A percentile compares a stretch with the other conserved stretches of the same genome.
phyloP scores from a whole-genome alignment of 2,113 vertebrate species.

The Cyphotilapia sp. region DNA sequence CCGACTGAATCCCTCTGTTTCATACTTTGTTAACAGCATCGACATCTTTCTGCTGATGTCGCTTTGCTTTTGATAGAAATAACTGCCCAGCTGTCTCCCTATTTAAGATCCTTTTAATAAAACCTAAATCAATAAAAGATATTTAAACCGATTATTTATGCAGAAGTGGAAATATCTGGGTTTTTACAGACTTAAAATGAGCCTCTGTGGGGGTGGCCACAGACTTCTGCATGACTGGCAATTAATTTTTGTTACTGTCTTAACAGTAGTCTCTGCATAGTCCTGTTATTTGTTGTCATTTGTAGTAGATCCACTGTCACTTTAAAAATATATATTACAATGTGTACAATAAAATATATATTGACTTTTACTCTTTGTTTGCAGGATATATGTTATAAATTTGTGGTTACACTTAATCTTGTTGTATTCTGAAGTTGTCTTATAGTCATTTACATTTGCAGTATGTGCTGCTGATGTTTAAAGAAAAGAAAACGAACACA shows the following conservation, averaged over 20 bases:
- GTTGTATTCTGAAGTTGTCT: neutral
- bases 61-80: neutral
- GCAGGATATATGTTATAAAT: neutral
- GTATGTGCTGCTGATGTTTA: neutral
- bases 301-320: accelerated
- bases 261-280: neutral
- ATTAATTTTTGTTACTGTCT: neutral
- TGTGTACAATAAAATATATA: neutral
- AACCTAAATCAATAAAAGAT: accelerated
- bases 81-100: neutral
- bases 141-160: accelerated
- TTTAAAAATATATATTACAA: accelerated
- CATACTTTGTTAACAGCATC: neutral
- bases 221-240: accelerated
- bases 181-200: neutral
- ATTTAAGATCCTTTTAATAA: neutral
- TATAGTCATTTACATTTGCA: neutral
- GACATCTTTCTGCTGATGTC: neutral
- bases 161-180: neutral
- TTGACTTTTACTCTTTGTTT: neutral
- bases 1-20: neutral
- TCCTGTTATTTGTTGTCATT: accelerated
- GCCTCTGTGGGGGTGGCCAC: accelerated
- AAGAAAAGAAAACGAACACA: accelerated
- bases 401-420: neutral